These are phyloP conservation scores for Conus betulinus DNA, from an alignment of 1,140 invertebrate species.

Conservation along the genomic window DNA sequence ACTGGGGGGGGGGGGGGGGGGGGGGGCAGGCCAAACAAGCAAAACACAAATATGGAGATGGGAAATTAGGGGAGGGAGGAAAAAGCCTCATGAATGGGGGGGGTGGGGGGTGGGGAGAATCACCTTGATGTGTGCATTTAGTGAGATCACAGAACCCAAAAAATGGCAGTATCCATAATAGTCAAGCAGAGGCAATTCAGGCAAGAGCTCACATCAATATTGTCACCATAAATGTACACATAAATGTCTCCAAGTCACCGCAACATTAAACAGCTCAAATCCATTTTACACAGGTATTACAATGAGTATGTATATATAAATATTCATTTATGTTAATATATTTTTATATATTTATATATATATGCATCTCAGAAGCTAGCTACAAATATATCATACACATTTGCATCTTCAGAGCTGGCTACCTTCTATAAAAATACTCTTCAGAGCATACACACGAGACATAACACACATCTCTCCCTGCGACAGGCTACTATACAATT, in stretches of 20 bases:
- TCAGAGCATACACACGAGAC: neutral
- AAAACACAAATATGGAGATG: too few species aligned
- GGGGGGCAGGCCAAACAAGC: too few species aligned
- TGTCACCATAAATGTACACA: neutral
- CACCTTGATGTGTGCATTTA: neutral
- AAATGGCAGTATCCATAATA: too few species aligned
- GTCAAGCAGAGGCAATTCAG: too few species aligned
- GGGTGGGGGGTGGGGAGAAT: neutral
- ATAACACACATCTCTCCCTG: neutral
- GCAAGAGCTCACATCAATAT: neutral
- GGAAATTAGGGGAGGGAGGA: too few species aligned
- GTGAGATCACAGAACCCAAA: neutral
- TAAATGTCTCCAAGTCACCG: too few species aligned
- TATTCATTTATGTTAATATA: neutral
- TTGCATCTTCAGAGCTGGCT: conserved; percentile 6
- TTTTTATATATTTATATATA: neutral
- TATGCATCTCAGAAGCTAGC: conserved; percentile 7
- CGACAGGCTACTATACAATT: neutral
- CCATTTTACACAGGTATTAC: neutral
- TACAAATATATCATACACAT: neutral
- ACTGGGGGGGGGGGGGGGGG: too few species aligned
- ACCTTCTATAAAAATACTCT: neutral
- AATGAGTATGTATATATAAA: neutral
- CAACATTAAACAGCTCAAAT: too few species aligned
- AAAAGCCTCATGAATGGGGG: too few species aligned